phyloP scores from a whole-genome alignment of 1,140 invertebrate species.

The Drosophila ironensis region DNA sequence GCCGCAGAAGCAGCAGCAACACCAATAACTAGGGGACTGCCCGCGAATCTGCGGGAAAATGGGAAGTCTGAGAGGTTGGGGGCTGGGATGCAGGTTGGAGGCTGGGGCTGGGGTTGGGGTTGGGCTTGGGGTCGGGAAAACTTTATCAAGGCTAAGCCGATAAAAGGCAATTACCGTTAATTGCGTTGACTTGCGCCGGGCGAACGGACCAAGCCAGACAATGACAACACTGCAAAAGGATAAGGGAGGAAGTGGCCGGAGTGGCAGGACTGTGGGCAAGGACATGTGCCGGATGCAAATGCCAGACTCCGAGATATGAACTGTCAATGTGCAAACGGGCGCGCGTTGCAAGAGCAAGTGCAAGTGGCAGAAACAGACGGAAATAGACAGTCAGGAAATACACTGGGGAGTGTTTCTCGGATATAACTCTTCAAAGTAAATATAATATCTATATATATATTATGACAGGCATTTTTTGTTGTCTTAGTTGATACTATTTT shows the following conservation, averaged over 20 bases:
- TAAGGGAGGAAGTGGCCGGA: not conserved
- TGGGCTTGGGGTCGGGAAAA: slow-evolving; percentile 40
- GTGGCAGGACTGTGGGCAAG: not conserved
- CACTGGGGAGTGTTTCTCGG: no score
- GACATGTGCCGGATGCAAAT: slow-evolving; percentile 70
- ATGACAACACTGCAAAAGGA: slow-evolving; percentile 49
- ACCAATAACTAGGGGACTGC: slow-evolving; percentile 28
- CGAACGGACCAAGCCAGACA: slow-evolving; percentile 38
- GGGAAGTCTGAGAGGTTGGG: no score
- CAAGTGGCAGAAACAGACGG: slow-evolving; percentile 30
- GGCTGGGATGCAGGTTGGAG: no score
- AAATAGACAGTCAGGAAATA: not conserved
- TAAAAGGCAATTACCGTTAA: slow-evolving; percentile 80
- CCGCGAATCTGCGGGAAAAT: not conserved
- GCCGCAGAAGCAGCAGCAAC: slow-evolving; percentile 15
- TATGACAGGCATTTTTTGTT: no score
- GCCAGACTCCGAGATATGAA: slow-evolving; percentile 57
- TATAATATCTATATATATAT: no score
- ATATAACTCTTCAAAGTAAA: no score
- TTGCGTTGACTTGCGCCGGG: slow-evolving; percentile 70
- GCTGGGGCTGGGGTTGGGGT: not conserved
- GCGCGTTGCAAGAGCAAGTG: slow-evolving; percentile 26
- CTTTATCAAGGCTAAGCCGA: slow-evolving; percentile 78
- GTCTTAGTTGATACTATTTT: no score
- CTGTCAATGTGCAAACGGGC: slow-evolving; percentile 30